phyloP scores from a whole-genome alignment of 2,797 vertebrate genomes.

The Amblyopsis hoosieri region DNA sequence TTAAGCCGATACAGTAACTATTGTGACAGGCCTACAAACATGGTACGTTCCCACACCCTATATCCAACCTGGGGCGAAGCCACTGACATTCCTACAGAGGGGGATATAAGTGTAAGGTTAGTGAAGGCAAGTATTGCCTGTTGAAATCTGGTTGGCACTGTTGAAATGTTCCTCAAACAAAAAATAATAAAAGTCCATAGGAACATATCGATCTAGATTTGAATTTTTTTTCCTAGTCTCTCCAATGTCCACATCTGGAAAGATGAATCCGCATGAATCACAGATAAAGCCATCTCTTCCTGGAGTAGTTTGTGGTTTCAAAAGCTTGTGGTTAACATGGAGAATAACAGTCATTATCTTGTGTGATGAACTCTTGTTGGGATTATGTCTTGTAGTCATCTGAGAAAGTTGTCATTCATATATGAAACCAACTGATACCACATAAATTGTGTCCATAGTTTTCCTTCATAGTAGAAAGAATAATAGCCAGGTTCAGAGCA shows the following conservation, averaged over 20 bases:
- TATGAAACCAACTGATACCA: neutral
- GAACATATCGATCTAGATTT: neutral
- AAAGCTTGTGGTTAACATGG: neutral
- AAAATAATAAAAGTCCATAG: neutral
- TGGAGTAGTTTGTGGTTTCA: no score
- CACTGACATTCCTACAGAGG: neutral
- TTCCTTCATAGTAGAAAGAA: neutral
- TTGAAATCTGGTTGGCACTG: slow-evolving; percentile 44
- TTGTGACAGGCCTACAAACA: neutral
- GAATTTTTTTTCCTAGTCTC: neutral
- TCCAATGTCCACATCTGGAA: neutral
- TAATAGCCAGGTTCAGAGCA: neutral
- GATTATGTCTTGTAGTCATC: neutral
- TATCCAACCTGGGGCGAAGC: neutral
- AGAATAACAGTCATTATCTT: neutral
- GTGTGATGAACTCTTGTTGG: neutral
- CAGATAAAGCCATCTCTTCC: no score
- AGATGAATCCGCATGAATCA: no score
- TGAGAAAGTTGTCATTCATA: neutral
- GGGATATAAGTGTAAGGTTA: slow-evolving; percentile 5
- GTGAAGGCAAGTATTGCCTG: neutral
- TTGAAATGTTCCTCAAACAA: slow-evolving; percentile 11
- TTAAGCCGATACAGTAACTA: no score
- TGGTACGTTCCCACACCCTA: neutral
- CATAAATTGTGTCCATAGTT: slow-evolving; percentile 2